Conservation (phyloP, 1,140 invertebrate species). For the Pseudomyrmex cubaensis region DNA sequence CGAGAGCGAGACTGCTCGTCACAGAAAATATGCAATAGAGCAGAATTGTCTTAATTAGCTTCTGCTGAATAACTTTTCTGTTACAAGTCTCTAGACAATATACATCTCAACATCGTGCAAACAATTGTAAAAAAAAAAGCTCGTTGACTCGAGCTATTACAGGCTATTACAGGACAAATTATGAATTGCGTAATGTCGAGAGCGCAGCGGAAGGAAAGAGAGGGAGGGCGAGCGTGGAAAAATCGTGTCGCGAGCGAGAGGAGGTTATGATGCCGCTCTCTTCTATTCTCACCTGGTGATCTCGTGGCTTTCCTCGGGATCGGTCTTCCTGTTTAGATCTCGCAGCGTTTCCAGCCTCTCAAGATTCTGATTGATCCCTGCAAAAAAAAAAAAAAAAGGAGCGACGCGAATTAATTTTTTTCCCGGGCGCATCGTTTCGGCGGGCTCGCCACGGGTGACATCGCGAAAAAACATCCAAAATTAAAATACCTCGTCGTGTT, state of each 20-base stretch:
- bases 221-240: conserved; percentile 45
- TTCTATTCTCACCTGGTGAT: conserved; percentile 85
- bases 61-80: background rate
- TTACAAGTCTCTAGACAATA: background rate
- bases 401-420: background rate
- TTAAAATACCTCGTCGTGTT: conserved; percentile 90
- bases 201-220: conserved; percentile 1
- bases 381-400: conserved; percentile 22
- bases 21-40: background rate
- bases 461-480: conserved; percentile 24
- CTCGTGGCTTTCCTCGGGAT: conserved; percentile 86
- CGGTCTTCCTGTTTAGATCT: conserved; percentile 87
- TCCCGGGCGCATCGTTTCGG: background rate
- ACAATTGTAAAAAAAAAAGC: background rate
- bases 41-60: background rate
- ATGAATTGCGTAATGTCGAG: conserved; percentile 69
- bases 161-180: conserved; percentile 48
- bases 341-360: conserved; percentile 89
- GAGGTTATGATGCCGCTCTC: conserved; percentile 61
- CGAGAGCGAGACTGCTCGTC: background rate
- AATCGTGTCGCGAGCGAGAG: background rate
- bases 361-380: conserved; percentile 89
- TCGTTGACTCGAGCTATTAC: background rate
- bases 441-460: too few species aligned
- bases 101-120: background rate